phyloP scores from a whole-genome alignment of 1,140 invertebrate genomes.

The Listronotus oregonensis region DNA sequence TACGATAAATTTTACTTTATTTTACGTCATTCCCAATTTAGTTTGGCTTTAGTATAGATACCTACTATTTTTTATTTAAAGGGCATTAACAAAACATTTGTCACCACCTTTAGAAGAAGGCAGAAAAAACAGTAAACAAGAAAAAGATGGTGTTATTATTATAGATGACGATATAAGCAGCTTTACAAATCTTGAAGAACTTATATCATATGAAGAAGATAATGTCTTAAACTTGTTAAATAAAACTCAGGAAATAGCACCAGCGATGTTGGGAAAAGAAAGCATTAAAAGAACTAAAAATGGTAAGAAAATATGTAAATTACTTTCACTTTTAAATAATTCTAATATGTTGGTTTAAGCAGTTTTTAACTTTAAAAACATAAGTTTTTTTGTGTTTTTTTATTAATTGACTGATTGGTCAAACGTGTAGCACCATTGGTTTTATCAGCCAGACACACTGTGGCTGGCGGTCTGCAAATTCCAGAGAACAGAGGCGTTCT shows the following conservation, averaged over 20 bases:
- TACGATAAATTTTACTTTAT: not conserved
- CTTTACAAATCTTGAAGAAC: slow-evolving; percentile 56
- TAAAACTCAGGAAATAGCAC: slow-evolving; percentile 53
- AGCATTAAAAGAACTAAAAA: slow-evolving; percentile 50
- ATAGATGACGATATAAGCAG: slow-evolving; percentile 38
- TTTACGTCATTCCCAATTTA: not conserved
- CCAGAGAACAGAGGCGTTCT: no score
- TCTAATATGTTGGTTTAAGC: no score
- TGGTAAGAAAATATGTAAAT: no score
- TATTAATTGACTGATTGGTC: no score
- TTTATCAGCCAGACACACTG: no score
- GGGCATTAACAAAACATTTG: slow-evolving; percentile 54
- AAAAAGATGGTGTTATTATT: slow-evolving; percentile 31
- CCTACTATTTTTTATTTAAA: slow-evolving; percentile 29
- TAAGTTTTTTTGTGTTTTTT: no score
- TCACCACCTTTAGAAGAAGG: slow-evolving; percentile 48
- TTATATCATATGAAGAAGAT: slow-evolving; percentile 57
- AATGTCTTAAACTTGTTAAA: slow-evolving; percentile 55
- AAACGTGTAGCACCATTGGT: no score
- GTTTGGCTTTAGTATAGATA: not conserved
- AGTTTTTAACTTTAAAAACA: no score
- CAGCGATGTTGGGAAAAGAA: slow-evolving; percentile 55
- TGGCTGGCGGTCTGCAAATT: no score
- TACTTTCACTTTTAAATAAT: no score
- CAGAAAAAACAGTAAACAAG: slow-evolving; percentile 49